Evolutionary conservation across 2,797 vertebrate genomes (phyloP), one percentile per base, ranked within the genome.

Genomic region (Salmo trutta): DNA sequence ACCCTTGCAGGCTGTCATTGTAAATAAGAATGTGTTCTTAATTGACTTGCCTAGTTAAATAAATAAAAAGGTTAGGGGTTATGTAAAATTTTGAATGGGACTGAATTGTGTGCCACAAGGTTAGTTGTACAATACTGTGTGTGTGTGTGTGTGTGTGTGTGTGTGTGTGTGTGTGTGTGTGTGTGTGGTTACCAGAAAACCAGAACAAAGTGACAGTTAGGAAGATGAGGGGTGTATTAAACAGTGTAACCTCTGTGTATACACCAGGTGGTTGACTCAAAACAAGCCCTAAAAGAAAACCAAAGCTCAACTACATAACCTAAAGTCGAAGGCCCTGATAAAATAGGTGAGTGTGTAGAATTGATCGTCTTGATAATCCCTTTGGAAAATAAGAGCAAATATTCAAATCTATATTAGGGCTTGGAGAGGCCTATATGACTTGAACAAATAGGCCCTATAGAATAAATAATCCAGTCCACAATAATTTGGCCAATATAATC

Each of bases 401-500:
- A 76, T 76, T 41, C 16, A 56, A 71, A 71, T 56, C n/a, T 31
- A 29, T 69, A n/a, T 54, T 12, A 10, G 29, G 29, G 31, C 66
- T 67, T 31, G 2, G 33, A 41, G 67, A 70, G 68, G 31, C 19
- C 19, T 47, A 70, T 19, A 47, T 21, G 17, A 21, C 1, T 70
- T 29, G 27, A 70, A 41, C 16, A 41, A 70, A 36, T 33, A 67
- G 27, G 24, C 15, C 15, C 14, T 67, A 17, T 7, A 47, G 66
- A 33, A 67, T 31, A 36, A 67, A 67, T 5, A 67, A 33, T 6
- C 2, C 31, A 16, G 29, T 31, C 66, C 31, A 67, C 15, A 67
- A 67, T 5, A 10, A 67, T 16, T 36, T 31, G 17, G 31, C 15
- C 66, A 67, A 67, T 27, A 51, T 86, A 89, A 87, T 91, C 88